phyloP scores from a whole-genome alignment of 2,797 vertebrate genomes.

The Pseudomugil tenellus region DNA sequence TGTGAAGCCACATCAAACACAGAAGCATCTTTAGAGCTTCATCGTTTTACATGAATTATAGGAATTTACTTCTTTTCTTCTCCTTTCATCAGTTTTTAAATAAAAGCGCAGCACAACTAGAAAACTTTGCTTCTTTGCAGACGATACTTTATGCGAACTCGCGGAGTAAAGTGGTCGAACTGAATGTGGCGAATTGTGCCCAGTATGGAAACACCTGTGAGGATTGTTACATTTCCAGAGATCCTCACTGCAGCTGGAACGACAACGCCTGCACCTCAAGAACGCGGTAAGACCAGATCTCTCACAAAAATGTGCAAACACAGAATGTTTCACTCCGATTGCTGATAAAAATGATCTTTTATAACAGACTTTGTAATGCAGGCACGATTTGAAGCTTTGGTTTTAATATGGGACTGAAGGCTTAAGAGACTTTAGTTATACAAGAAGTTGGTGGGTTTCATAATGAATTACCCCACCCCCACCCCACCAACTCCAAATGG shows the following conservation, averaged over 20 bases:
- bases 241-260: conserved; percentile 80
- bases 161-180: conserved; percentile 64
- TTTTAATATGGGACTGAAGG: too few species aligned
- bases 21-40: too few species aligned
- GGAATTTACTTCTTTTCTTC: not conserved
- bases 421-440: too few species aligned
- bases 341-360: not conserved
- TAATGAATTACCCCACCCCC: too few species aligned
- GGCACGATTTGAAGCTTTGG: too few species aligned
- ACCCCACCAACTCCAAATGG: too few species aligned
- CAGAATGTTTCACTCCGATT: not conserved
- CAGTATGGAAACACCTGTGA: conserved; percentile 66
- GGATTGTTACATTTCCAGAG: conserved; percentile 71
- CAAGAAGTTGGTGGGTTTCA: too few species aligned
- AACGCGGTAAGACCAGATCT: conserved; percentile 33
- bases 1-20: too few species aligned
- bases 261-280: conserved; percentile 18
- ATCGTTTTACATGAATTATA: not conserved
- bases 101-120: not conserved
- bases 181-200: conserved; percentile 69
- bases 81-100: not conserved
- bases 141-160: conserved; percentile 71
- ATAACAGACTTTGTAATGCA: too few species aligned
- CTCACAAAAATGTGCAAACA: not conserved
- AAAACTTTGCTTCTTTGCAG: conserved; percentile 50